Evolutionary conservation across 2,888 invertebrate species (phyloP), one percentile per base, ranked within the genome.

Genomic region (Alviniconcha strummeri): DNA sequence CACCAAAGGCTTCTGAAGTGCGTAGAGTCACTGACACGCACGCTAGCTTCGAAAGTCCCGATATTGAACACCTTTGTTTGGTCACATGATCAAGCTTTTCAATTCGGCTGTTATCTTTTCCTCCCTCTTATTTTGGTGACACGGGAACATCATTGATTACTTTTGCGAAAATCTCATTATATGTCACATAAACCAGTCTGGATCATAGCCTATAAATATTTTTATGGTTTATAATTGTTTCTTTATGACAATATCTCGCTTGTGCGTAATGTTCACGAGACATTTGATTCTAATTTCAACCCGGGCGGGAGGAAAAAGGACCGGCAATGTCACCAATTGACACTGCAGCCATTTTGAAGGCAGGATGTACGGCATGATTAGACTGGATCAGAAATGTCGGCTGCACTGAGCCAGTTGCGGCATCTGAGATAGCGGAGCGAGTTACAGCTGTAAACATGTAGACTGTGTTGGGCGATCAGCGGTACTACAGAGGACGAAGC

Each of bases 271-370:
- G 36, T 36, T 36, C 36, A 36, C 36, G 36, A 36, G 36, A 36
- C 36, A 36, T 36, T 36, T 36, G 36, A 36, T 60, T 1, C 1
- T 8, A 11, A 60, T 8, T 60, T 60, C 8, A 60, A 19, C 19
- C 15, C 8, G 54, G 11, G 83, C 71, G 85, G 87, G 87, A 84
- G 87, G 85, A 72, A 78, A 85, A 83, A 69, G 57, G 86, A 85
- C 83, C 82, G 82, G 87, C 86, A 52, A 69, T 84, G 84, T 84
- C 82, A 83, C 84, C 83, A 72, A 83, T 85, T 84, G 84, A 81
- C 85, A 81, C 82, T 80, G 82, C 86, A 86, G 85, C 87, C 86
- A 86, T 87, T 84, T 87, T 86, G 85, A 84, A 85, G 84, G 83
- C 83, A 85, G 85, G 80, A 52, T 74, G 69, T 36, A 80, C 64